Evolutionary conservation across 2,113 vertebrate genomes (phyloP), one percentile per base, ranked within the genome.

Genomic region (Scophthalmus maximus): DNA sequence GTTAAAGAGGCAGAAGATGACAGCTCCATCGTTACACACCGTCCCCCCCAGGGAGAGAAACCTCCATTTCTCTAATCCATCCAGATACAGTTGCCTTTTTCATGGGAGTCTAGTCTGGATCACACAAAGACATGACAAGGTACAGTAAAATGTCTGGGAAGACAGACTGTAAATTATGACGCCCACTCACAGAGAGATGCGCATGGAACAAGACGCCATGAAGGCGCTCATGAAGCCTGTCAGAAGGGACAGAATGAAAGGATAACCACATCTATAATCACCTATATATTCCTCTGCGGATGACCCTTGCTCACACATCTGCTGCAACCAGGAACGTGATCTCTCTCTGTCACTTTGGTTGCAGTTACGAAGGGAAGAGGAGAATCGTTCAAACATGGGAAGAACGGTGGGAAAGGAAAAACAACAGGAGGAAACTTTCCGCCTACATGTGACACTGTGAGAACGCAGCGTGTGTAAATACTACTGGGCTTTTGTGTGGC

Each of bases 401-500:
- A 68, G 32, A 70, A 56, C 15, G 7, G 5, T n/a, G 14, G 12
- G 12, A 10, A 50, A 83, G n/a, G n/a, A n/a, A 58, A 52, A 32
- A 46, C 14, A 77, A 23, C 42, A 55, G 27, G 72, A 72, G 59
- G 47, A 69, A 84, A 73, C 74, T 71, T 71, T 55, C 61, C 74
- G 87, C 60, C 82, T 86, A n/a, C n/a, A n/a, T n/a, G 83, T 78
- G 79, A 61, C 79, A 87, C 82, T 91, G 87, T 91, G 92, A 90
- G 86, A 92, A 91, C 78, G 83, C 74, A 56, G 61, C 76, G 67
- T 76, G 81, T 78, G 75, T 81, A 88, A 92, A 91, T 88, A 91
- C 89, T 90, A 88, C 89, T 89, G 90, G 90, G 88, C 86, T 89
- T 92, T 92, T 65, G 81, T 91, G 91, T 87, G 92, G 89, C 79